A percentile compares a stretch with the other conserved stretches of the same genome.
Evolutionary conservation across 2,113 vertebrate species (phyloP).

Genomic region (Nyctereutes procyonoides): DNA sequence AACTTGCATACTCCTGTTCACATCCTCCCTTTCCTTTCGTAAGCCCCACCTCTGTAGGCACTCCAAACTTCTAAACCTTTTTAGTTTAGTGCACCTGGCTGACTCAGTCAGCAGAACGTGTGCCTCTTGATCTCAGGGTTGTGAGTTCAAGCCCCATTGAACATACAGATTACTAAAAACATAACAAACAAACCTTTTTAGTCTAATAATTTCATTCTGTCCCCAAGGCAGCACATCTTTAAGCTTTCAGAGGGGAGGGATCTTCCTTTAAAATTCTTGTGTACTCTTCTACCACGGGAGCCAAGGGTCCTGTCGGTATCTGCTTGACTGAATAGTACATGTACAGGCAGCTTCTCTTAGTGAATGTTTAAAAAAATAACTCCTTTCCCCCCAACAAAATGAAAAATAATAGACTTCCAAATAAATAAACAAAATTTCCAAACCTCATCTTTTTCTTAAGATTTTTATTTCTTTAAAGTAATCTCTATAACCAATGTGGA

Average conservation of each 20-base stretch:
- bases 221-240: background rate
- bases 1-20: background rate
- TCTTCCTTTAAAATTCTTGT: background rate
- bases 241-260: background rate
- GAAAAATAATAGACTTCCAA: background rate
- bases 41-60: background rate
- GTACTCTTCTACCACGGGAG: background rate
- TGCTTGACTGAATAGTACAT: background rate
- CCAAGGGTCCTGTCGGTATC: background rate
- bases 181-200: background rate
- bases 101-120: background rate
- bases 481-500: background rate
- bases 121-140: background rate
- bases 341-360: background rate
- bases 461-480: background rate
- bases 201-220: background rate
- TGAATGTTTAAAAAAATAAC: conserved; percentile 14
- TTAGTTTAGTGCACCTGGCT: background rate
- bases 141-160: background rate
- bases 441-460: background rate
- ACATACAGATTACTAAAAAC: background rate
- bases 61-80: background rate
- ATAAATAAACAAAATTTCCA: background rate
- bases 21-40: background rate
- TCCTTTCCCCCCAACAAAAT: background rate